Evolutionary conservation across 2,797 vertebrate species (phyloP).

Genomic region (Lacerta bilineata): DNA sequence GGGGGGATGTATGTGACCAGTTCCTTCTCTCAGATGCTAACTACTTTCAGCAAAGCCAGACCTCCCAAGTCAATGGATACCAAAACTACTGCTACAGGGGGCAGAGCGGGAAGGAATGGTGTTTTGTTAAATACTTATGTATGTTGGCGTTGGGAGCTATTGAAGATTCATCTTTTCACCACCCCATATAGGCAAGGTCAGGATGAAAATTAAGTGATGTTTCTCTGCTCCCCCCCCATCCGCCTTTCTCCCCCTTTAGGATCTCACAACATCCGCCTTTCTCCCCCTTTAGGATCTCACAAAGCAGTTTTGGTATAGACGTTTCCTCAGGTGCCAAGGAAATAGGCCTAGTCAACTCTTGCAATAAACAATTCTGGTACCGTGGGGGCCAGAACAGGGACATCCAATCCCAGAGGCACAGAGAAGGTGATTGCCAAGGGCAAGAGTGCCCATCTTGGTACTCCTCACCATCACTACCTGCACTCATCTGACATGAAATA

Average conservation of each 20-base stretch:
- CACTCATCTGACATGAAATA: neutral
- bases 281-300: neutral
- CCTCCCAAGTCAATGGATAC: constrained; percentile 44
- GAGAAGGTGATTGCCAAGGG: neutral
- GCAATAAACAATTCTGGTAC: neutral
- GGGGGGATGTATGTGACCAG: constrained; percentile 40
- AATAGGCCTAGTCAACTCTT: neutral
- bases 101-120: neutral
- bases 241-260: too few relatives aligned
- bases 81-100: constrained; percentile 37
- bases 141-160: constrained; percentile 47
- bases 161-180: constrained; percentile 17
- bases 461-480: neutral
- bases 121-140: constrained; percentile 52
- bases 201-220: constrained; percentile 1
- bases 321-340: neutral
- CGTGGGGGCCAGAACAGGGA: neutral
- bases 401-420: neutral
- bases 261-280: too few relatives aligned
- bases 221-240: too few relatives aligned
- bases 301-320: constrained; percentile 10
- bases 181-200: neutral
- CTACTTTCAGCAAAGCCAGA: constrained; percentile 52
- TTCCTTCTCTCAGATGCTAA: constrained; percentile 48
- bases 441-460: neutral